Evolutionary conservation across 2,113 vertebrate genomes (phyloP).

Genomic region (Tragelaphus imberbis): DNA sequence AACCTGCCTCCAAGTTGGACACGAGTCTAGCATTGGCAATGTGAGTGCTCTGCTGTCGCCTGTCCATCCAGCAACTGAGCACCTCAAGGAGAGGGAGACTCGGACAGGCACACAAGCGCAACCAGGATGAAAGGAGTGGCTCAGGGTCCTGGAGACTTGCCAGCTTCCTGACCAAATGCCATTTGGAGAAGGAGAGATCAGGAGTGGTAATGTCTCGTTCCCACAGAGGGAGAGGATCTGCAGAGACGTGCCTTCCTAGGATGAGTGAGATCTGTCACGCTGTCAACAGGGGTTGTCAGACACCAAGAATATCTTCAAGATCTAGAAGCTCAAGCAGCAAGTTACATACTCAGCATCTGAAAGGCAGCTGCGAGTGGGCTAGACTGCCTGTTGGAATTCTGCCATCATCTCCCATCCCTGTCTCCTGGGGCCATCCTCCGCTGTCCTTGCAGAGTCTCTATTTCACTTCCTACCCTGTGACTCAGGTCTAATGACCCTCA

Average conservation of each 20-base stretch:
- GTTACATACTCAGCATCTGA: too few species aligned
- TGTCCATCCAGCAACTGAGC: not conserved
- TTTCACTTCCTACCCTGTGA: not conserved
- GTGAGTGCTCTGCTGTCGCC: fast-evolving
- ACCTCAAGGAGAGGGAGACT: not conserved
- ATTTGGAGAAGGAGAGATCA: not conserved
- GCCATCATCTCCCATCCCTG: fast-evolving
- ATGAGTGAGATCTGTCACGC: too few species aligned
- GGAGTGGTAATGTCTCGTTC: not conserved
- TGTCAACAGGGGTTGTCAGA: not conserved
- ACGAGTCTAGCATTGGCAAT: not conserved
- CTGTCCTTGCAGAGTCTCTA: not conserved
- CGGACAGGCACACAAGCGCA: not conserved
- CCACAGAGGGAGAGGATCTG: not conserved
- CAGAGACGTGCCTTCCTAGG: not conserved
- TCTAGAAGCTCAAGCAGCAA: not conserved
- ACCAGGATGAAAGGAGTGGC: not conserved
- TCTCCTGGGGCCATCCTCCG: not conserved
- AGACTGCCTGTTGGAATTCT: not conserved
- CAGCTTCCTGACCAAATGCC: not conserved
- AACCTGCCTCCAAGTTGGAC: not conserved
- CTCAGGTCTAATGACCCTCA: not conserved
- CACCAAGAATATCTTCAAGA: not conserved
- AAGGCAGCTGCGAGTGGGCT: not conserved
- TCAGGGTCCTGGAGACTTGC: not conserved